Base-by-base conservation (phyloP, 2,888 invertebrate species). In the Nematopogon swammerdamellus region DNA sequence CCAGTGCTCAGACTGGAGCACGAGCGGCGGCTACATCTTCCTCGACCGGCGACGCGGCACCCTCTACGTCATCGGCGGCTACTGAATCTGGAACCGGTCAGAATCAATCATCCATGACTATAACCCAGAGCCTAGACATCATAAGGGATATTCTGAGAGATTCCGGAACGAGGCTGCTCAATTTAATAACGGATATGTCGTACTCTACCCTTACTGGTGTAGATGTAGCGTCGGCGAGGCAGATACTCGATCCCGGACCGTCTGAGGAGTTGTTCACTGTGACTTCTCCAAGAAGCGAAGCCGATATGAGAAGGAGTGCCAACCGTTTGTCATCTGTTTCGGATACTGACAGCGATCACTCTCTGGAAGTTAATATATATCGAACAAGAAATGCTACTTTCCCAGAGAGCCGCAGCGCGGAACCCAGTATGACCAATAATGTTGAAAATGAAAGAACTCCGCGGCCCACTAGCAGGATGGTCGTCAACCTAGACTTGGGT, bases 131-230 rank as follows among this genome's bases (percentile, higher is more conserved):
- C 52, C 65, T 80, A 19, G 73, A 80, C 53, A 59, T 77, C 19
- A 79, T 80, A 48, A 65, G 80, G 14, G 77, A 77, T 52, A 80
- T 80, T 52, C 61, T 80, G 10, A 65, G 79, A 48, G 80, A 79
- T 58, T 80, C 80, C 1, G 79, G 80, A 3, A 72, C 75, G 10
- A 63, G 79, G 47, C 58, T 80, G 17, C 60, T 80, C 43, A 76
- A 79, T 56, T 62, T 80, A 47, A 79, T 80, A 47, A 76, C 76
- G 1, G 72, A 75, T 49, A 75, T 77, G 72, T 77, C 79, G 1
- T 54, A 74, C 52, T 68, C 76, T 5, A 73, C 71, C 6, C 56
- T 77, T 50, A 68, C 70, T 10, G 68, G 63, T 51, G 65, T 67
- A 2, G 71, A 71, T 59, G 16, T 62, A 65, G 6, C 58, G 64